phyloP scores from a whole-genome alignment of 2,113 vertebrate species.

The Lipophrys pholis region DNA sequence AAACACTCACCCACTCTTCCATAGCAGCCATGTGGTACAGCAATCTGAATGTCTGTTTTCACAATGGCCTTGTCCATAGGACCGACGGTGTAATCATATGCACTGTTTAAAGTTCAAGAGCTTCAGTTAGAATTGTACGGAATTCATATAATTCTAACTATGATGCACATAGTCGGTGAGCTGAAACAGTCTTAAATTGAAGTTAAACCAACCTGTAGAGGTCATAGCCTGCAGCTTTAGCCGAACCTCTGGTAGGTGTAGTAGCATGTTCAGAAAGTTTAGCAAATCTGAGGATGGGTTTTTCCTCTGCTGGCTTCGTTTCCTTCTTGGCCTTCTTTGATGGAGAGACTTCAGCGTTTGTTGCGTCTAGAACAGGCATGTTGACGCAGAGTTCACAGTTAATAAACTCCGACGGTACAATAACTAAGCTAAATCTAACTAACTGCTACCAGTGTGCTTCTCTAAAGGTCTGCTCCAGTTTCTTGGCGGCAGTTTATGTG shows the following conservation, averaged over 20 bases:
- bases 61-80: conserved; percentile 91
- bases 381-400: conserved; percentile 37
- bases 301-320: not conserved
- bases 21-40: conserved; percentile 92
- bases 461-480: not conserved
- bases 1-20: conserved; percentile 92
- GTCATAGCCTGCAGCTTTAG: conserved; percentile 92
- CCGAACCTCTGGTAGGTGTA: conserved; percentile 88
- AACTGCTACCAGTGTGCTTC: not conserved
- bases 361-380: conserved; percentile 86
- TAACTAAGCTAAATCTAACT: not conserved
- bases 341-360: conserved; percentile 69
- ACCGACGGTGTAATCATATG: conserved; percentile 90
- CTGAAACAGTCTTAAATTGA: not conserved
- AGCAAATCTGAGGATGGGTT: conserved; percentile 82
- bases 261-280: conserved; percentile 90
- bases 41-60: conserved; percentile 96
- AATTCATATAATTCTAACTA: no score
- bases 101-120: conserved; percentile 76
- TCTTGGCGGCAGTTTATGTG: conserved; percentile 1
- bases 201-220: conserved; percentile 90
- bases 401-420: conserved; percentile 1
- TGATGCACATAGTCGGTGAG: no score
- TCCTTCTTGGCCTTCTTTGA: conserved; percentile 79
- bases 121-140: not conserved